phyloP scores from a whole-genome alignment of 2,113 vertebrate genomes.

The Myxocyprinus asiaticus region DNA sequence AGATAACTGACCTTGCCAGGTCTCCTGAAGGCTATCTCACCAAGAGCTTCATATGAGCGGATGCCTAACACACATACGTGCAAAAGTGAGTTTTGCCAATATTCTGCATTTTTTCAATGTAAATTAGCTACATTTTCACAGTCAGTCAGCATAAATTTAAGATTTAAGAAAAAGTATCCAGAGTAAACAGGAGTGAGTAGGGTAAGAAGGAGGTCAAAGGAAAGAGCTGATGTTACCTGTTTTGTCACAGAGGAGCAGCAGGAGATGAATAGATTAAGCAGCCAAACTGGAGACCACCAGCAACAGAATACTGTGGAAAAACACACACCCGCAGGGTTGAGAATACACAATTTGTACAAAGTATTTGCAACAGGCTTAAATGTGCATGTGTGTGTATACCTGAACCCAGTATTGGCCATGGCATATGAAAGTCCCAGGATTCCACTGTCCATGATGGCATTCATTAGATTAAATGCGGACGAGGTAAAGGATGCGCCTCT shows the following conservation, averaged over 20 bases:
- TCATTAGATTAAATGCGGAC: conserved; percentile 94
- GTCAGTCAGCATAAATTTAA: not conserved
- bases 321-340: conserved; percentile 22
- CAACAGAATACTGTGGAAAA: conserved; percentile 81
- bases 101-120: not conserved
- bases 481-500: conserved; percentile 83
- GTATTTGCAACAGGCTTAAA: too few relatives aligned
- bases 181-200: not conserved
- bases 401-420: conserved; percentile 90
- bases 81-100: not conserved
- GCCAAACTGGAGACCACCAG: conserved; percentile 83
- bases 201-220: not conserved
- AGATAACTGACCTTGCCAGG: conserved; percentile 82
- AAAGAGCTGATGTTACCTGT: conserved; percentile 80
- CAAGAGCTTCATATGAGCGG: conserved; percentile 91
- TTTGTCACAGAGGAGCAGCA: conserved; percentile 89
- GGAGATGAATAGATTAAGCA: conserved; percentile 87
- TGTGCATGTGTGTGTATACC: conserved; percentile 65
- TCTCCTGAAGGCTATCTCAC: conserved; percentile 84
- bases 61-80: conserved; percentile 76
- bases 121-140: not conserved
- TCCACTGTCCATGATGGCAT: conserved; percentile 94
- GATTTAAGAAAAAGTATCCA: not conserved
- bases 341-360: not conserved
- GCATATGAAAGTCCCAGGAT: conserved; percentile 91